phyloP scores from a whole-genome alignment of 2,888 invertebrate genomes.

The Acheta domesticus region DNA sequence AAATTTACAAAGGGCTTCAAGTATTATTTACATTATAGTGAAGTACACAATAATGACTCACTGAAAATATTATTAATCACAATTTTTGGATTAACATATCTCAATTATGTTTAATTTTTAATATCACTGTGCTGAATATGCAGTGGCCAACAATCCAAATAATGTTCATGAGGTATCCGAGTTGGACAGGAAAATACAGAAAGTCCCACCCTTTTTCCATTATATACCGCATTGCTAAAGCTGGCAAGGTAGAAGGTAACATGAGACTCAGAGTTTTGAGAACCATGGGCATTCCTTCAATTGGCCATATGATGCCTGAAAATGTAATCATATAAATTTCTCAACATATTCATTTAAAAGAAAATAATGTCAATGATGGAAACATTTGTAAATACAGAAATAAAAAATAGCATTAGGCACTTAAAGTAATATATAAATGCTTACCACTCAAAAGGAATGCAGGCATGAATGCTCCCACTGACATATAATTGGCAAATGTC shows the following conservation, averaged over 20 bases:
- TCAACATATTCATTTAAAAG: conserved; percentile 21
- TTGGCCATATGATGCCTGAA: conserved; percentile 65
- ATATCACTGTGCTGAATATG: conserved; percentile 23
- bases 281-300: conserved; percentile 60
- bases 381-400: background rate
- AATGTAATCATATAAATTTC: conserved; percentile 33
- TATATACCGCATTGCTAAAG: conserved; percentile 70
- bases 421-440: conserved; percentile 42
- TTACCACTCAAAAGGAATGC: conserved; percentile 82
- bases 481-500: conserved; percentile 75
- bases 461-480: conserved; percentile 87
- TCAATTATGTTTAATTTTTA: background rate
- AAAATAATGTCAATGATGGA: conserved; percentile 20
- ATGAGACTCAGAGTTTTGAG: conserved; percentile 60
- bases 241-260: conserved; percentile 77
- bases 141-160: conserved; percentile 57
- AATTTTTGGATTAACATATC: background rate
- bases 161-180: conserved; percentile 65
- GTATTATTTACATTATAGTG: no score
- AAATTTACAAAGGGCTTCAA: no score
- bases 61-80: no score
- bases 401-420: background rate
- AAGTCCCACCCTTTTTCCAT: conserved; percentile 72
- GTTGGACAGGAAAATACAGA: conserved; percentile 64
- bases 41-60: no score